Percentiles rank a stretch among this genome's conserved stretches.
Evolutionary conservation across 2,113 vertebrate genomes (phyloP).

Genomic region (Poeciliopsis turrubarensis): DNA sequence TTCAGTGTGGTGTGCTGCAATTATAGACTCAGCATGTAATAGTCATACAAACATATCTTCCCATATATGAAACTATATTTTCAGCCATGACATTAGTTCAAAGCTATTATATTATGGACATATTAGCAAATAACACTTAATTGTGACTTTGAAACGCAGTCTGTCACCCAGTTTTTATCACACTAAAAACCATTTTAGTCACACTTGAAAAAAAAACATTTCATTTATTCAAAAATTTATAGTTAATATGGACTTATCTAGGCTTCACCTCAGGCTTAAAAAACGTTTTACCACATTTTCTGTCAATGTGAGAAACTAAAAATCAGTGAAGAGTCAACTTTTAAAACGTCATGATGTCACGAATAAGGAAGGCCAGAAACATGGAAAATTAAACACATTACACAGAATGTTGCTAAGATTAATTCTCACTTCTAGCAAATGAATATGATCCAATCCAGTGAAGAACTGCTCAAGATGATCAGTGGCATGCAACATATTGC

Average conservation of each 20-base stretch:
- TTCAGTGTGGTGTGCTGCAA: constrained; percentile 40
- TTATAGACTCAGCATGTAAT: constrained; percentile 38
- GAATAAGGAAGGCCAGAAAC: background rate
- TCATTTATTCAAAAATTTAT: too few species aligned
- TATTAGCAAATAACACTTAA: background rate
- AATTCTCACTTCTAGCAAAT: background rate
- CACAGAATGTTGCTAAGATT: background rate
- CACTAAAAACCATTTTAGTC: too few species aligned
- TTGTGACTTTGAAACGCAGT: too few species aligned
- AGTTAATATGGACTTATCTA: too few species aligned
- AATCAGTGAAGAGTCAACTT: background rate
- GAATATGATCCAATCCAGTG: background rate
- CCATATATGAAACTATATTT: background rate
- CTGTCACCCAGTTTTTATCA: too few species aligned
- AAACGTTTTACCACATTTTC: too few species aligned
- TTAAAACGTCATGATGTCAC: too few species aligned
- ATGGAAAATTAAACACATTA: background rate
- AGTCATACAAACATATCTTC: background rate
- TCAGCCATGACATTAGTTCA: background rate
- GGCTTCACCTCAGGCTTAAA: too few species aligned
- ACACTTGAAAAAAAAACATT: background rate
- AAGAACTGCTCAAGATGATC: background rate
- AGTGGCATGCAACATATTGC: too few species aligned
- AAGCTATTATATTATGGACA: background rate
- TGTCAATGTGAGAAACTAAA: background rate